Evolutionary conservation across 2,113 vertebrate genomes (phyloP), one percentile per base, ranked within the genome.

Genomic region (Zootoca vivipara): DNA sequence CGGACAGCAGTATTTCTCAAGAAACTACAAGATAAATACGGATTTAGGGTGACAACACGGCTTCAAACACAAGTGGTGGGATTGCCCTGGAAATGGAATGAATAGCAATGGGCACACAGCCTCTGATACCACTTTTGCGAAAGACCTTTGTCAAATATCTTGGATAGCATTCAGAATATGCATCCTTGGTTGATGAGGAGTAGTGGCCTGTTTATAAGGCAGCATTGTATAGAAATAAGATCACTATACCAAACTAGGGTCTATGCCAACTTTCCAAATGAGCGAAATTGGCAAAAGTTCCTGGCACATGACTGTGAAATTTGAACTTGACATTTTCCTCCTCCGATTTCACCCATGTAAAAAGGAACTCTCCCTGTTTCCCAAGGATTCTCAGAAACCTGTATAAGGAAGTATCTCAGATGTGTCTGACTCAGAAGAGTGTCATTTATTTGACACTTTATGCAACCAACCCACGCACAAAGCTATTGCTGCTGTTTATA

Each of bases 401-500:
- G 7, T 74, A 82, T 64, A 82, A 87, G 79, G 86, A 87, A 87
- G 86, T 87, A 40, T n/a, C 69, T 73, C 9, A 73, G 35, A 42
- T 82, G 30, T 33, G 30, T 67, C 56, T 87, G 86, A 87, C 79
- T 87, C 79, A 82, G 52, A 73, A 87, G 72, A 73, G 35, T 30
- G 78, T 81, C 26, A 82, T 87, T 73, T 84, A 24, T 33, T 87
- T 82, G 22, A 82, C 20, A 33, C 79, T 56, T 82, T 82, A 82
- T 74, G 18, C 62, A 87, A 87, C 69, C 79, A 87, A 64, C 62
- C 70, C 70, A 46, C 58, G 86, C 80, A 87, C 28, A 85, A 9
- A 5, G 52, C 35, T 82, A 62, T 81, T 87, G n/a, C 74, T 73
- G 69, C 86, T 74, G 70, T 87, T 87, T 87, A 87, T 87, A 87